Evolutionary conservation across 2,888 invertebrate genomes (phyloP).

Genomic region (Graphium colonna): DNA sequence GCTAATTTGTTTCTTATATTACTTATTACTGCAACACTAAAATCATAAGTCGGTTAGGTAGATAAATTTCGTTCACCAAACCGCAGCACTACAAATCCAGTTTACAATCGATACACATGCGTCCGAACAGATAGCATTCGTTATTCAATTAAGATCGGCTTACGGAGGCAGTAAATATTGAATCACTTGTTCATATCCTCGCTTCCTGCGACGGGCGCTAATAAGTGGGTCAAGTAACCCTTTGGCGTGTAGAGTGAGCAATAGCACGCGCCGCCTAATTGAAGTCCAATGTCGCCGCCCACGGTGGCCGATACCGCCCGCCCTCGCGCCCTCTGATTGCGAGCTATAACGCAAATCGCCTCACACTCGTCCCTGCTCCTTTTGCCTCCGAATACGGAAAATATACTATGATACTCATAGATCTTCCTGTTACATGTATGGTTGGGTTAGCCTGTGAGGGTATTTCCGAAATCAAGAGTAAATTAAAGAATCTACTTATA

Average conservation of each 20-base stretch:
- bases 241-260: conserved; percentile 69
- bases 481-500: no score
- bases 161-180: conserved; percentile 44
- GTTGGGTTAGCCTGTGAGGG: no score
- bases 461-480: no score
- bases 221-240: conserved; percentile 78
- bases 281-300: conserved; percentile 79
- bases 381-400: no score
- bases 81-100: neutral
- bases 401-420: no score
- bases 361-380: neutral
- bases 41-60: no score
- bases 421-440: no score
- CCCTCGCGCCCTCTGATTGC: conserved; percentile 32
- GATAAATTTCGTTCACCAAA: no score
- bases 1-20: no score
- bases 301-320: conserved; percentile 75
- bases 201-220: conserved; percentile 52
- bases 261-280: conserved; percentile 76
- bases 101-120: neutral
- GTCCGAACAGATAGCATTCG: neutral
- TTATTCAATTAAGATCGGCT: conserved; percentile 11
- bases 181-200: conserved; percentile 54
- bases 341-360: neutral
- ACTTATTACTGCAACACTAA: no score